Percentiles rank a stretch among this genome's conserved stretches.
phyloP scores from a whole-genome alignment of 2,797 vertebrate genomes.

The Rhyacichthys aspro region DNA sequence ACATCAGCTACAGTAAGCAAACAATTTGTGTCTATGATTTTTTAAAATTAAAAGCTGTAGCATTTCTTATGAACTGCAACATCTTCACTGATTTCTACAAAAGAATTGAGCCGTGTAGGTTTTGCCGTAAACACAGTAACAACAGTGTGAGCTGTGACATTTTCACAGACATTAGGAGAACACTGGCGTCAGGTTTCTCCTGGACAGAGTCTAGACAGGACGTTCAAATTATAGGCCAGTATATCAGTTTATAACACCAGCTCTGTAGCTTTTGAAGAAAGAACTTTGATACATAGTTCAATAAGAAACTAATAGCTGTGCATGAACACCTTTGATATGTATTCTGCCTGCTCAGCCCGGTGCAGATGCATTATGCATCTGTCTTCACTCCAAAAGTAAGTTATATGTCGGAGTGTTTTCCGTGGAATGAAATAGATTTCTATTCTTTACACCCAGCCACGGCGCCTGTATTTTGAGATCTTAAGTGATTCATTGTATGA shows the following conservation, averaged over 20 bases:
- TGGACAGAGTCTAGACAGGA: constrained; percentile 26
- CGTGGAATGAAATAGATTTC: constrained; percentile 49
- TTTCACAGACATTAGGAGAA: constrained; percentile 8
- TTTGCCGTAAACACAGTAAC: neutral
- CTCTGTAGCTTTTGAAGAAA: constrained; percentile 48
- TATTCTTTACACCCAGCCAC: constrained; percentile 30
- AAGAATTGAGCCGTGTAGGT: neutral
- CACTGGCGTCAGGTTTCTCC: constrained; percentile 18
- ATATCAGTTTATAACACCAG: constrained; percentile 34
- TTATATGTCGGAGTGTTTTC: constrained; percentile 58
- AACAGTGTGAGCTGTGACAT: neutral
- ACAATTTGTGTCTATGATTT: neutral
- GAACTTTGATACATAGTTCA: constrained; percentile 47
- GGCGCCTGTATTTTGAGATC: constrained; percentile 53
- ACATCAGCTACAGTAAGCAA: neutral
- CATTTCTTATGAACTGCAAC: neutral
- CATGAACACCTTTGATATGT: constrained; percentile 47
- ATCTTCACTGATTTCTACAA: neutral
- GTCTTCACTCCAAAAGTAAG: constrained; percentile 40
- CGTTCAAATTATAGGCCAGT: constrained; percentile 32
- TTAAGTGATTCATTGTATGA: constrained; percentile 68
- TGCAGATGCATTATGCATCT: constrained; percentile 50
- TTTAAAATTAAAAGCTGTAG: neutral
- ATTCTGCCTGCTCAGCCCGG: constrained; percentile 28
- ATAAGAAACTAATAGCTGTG: constrained; percentile 48